phyloP scores from a whole-genome alignment of 2,888 invertebrate species.

The Drosophila testacea region DNA sequence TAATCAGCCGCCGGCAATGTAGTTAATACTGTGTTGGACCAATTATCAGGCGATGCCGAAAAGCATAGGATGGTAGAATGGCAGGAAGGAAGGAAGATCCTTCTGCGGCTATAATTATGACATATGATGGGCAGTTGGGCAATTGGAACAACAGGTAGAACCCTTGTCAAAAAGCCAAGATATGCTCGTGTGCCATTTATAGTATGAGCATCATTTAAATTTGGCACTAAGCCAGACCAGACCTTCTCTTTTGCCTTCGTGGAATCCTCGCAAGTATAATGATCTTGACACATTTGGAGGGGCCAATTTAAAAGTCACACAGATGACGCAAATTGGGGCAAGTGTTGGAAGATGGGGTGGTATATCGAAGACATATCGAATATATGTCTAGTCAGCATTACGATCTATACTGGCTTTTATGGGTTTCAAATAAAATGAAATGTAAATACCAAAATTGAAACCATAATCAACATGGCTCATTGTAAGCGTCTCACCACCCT shows the following conservation, averaged over 20 bases:
- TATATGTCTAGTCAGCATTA: constrained; percentile 35
- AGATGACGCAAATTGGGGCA: constrained; percentile 38
- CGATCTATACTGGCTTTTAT: constrained; percentile 33
- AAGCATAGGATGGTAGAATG: constrained; percentile 1
- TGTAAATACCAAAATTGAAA: constrained; percentile 74
- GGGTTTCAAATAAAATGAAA: constrained; percentile 60
- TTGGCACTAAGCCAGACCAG: constrained; percentile 35
- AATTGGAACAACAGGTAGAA: constrained; percentile 32
- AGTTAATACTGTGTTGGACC: constrained; percentile 53
- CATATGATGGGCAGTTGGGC: constrained; percentile 63
- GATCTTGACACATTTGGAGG: constrained; percentile 73
- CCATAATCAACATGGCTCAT: constrained; percentile 72
- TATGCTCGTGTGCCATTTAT: constrained; percentile 12
- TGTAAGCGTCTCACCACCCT: constrained; percentile 27
- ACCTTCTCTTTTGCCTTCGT: constrained; percentile 50
- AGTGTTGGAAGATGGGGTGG: constrained; percentile 7
- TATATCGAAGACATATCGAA: constrained; percentile 1
- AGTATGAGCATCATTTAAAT: constrained; percentile 49
- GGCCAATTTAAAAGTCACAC: constrained; percentile 71
- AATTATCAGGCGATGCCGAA: constrained; percentile 51
- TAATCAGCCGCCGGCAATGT: constrained; percentile 57
- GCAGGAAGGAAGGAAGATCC: constrained; percentile 23
- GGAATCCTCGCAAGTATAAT: constrained; percentile 57
- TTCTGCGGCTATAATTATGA: constrained; percentile 72
- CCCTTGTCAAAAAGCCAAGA: constrained; percentile 68